Base-by-base conservation (phyloP, 2,888 invertebrate species). In the Tetranychus truncatus region DNA sequence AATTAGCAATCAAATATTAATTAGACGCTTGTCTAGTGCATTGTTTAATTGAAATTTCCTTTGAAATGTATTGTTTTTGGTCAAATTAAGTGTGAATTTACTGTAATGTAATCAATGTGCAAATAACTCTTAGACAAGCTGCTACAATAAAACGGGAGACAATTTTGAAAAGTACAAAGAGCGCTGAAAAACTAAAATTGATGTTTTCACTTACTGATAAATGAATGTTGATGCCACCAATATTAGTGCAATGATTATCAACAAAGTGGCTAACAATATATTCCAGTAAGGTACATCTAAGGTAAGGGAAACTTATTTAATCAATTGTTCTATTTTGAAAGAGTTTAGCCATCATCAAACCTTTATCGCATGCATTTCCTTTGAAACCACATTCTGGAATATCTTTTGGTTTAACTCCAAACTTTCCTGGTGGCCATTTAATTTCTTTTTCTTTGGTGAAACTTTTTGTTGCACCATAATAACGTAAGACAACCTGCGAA, bases 381-480 rank as follows among this genome's bases (percentile, higher is more conserved):
- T 88, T 86, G 83, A 95, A 97, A 2, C 97, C 97, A 82, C 97
- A 97, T 74, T 88, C 89, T 0, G 97, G 97, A 81, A 92, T 67
- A 15, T 55, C 55, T 15, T 2, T 55, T 55, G 55, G 55, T 55
- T 90, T 89, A 75, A 88, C 87, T 74, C 87, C 88, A 67, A 69
- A 75, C 1, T 75, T 76, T 74, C 89, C 89, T 15, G 55, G 55
- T 0, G 89, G 88, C 95, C 95, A 96, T 80, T 90, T 88, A 80
- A 91, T 89, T 75, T 88, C 71, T 11, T 73, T 75, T 1, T 76
- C 74, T 21, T 76, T 74, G 65, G 72, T 73, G 46, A 77, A 79
- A 24, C 74, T 72, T 55, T 77, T 76, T 0, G 76, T 77, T 15
- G 79, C 77, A 9, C 79, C 78, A 55, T 66, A 78, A 76, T 78